Conservation (phyloP, 2,797 vertebrate genomes). For the Natrix natrix region DNA sequence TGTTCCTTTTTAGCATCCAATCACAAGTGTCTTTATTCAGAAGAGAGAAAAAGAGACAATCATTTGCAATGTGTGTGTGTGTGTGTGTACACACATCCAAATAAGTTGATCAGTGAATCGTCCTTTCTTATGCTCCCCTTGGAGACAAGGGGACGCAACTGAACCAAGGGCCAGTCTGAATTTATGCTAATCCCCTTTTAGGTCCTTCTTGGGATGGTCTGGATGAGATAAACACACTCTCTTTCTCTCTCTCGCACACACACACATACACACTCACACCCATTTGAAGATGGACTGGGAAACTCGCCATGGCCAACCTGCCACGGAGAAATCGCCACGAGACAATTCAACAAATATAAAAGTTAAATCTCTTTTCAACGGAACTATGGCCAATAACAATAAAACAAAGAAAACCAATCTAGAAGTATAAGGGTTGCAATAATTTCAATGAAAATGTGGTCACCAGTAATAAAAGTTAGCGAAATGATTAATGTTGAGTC, state of each 20-base stretch:
- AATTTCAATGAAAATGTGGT: background rate
- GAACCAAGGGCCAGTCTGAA: rapidly evolving
- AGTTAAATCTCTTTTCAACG: background rate
- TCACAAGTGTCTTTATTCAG: slow-evolving; percentile 61
- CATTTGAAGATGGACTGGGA: background rate
- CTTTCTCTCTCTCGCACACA: background rate
- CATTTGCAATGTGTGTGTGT: slow-evolving; percentile 30
- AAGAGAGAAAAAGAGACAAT: slow-evolving; percentile 70
- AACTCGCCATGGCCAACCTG: background rate
- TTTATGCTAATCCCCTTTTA: background rate
- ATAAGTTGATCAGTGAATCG: background rate
- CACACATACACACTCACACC: background rate
- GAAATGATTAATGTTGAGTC: background rate
- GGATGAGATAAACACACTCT: background rate
- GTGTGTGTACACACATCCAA: rapidly evolving
- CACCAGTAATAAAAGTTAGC: background rate
- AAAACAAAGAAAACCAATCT: background rate
- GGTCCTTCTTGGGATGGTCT: background rate
- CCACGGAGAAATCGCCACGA: background rate
- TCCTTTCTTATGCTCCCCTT: slow-evolving; percentile 3
- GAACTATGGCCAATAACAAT: background rate
- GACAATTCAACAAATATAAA: background rate
- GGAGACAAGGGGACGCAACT: slow-evolving; percentile 51
- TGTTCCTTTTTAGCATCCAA: slow-evolving; percentile 40
- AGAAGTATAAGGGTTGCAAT: background rate